Base-by-base conservation (phyloP, 1,140 invertebrate species). In the Ditylenchus dipsaci region DNA sequence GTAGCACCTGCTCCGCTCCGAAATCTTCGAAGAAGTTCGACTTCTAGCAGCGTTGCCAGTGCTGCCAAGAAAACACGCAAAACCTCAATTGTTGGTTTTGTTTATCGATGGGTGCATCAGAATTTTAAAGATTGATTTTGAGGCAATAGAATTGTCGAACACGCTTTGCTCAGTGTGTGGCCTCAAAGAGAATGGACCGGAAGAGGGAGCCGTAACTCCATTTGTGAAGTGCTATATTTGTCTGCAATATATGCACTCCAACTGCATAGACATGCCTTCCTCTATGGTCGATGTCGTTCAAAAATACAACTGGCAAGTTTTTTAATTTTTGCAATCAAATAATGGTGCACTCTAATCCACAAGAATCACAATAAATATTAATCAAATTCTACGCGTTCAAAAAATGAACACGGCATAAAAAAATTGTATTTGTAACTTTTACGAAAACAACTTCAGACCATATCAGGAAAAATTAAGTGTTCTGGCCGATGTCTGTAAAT, bases 241-340 rank as follows among this genome's bases (percentile, higher is more conserved):
- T 13, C 30, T 33, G 7, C 68, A 70, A 30, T 65, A 47, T 19
- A 70, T 70, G 68, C 68, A 70, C 27, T 45, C 72, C 30, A 62
- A 63, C 13, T 76, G 75, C 49, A 43, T 71, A 11, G 76, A 79
- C 23, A 79, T 76, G 75, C 53, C 75, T 15, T 21, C 38, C 11
- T 63, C 45, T 21, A 79, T 76, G 75, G 65, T 67, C 5, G 74
- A 65, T 1, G 73, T 79, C 21, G 74, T 93, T 66, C 88, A 88
- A 77, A 89, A 89, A 59, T 95, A 95, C 83, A 87, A 89, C 67
- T 96, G 93, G 93, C 33, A 38, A 38, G 33, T 38, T 11, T 38
- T 38, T 38, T 5, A 11, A 38, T 38, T 38, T 3, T 3, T 38
- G 3, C 11, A 3, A 38, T 38, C 33, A 38, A 38, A 5, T 38